phyloP scores from a whole-genome alignment of 2,113 vertebrate genomes.

The Emydocephalus ijimae region DNA sequence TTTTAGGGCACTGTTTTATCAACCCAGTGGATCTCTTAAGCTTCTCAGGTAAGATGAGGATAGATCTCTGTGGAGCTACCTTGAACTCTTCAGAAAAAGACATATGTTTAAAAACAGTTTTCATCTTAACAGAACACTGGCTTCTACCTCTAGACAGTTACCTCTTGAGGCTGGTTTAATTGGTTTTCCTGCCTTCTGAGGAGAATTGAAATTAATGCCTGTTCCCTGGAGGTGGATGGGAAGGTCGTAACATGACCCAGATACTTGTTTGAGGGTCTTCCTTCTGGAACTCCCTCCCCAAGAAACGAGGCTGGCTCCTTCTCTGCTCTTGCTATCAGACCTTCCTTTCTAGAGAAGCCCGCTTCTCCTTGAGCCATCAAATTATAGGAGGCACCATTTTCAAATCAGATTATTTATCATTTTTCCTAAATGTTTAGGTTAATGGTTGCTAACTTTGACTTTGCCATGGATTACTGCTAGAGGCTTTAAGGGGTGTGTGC shows the following conservation, averaged over 20 bases:
- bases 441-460: not conserved
- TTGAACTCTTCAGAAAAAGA: not conserved
- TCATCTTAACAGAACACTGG: not conserved
- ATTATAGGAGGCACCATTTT: not conserved
- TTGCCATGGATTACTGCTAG: not conserved
- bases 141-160: not conserved
- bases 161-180: not conserved
- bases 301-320: not conserved
- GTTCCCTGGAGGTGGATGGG: not conserved
- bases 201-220: not conserved
- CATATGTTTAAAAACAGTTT: not conserved
- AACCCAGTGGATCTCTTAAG: not conserved
- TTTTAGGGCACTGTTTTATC: not conserved
- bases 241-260: not conserved
- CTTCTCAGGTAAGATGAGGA: not conserved
- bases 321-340: not conserved
- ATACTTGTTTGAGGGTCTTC: not conserved
- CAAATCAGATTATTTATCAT: not conserved
- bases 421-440: not conserved
- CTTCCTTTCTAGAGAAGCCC: not conserved
- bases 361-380: not conserved
- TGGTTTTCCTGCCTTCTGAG: not conserved
- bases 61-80: not conserved
- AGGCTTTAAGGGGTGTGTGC: not conserved
- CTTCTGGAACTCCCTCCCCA: not conserved